Evolutionary conservation across 2,113 vertebrate species (phyloP), one percentile per base, ranked within the genome.

Genomic region (Elachura formosa): DNA sequence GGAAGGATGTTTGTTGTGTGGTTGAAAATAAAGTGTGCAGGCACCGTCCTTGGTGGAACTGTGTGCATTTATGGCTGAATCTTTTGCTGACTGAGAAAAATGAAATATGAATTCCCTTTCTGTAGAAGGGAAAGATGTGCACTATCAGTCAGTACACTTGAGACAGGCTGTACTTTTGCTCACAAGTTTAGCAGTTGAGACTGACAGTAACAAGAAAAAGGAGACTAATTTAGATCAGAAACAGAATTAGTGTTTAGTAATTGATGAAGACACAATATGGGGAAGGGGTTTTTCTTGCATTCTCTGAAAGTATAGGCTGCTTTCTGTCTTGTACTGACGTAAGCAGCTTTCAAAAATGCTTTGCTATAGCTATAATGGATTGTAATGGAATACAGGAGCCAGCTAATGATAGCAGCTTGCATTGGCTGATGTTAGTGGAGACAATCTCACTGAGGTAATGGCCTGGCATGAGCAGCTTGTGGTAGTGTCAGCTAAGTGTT

Each of bases 41-140:
- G 34, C 63, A 64, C 54, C 54, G 6, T 58, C 29, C 14, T 29
- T 43, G 14, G 15, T 69, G 62, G 36, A 81, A 26, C n/a, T 22
- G 31, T 3, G 5, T 13, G 56, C 4, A 1, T 68, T 89, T 23
- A 6, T 3, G 2, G 6, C 2, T 78, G 23, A 55, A 16, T 28
- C 26, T 76, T 91, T n/a, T 79, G 19, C 56, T 84, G 66, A n/a
- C 33, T 29, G 83, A 54, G 51, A 54, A 78, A 78, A 62, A 61
- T 12, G 7, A 43, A 69, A 76, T 29, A 29, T 4, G 11, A 52
- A 38, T 43, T 33, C 10, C 23, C 38, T 46, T 51, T 52, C n/a
- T 40, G 31, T 75, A n/a, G 29, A 51, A 62, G 13, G 51, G 51
- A 31, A 43, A 41, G n/a, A 34, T 77, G n/a, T 10, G 4, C 21